Base-by-base conservation (phyloP, 2,797 vertebrate genomes). In the Linurgus olivaceus region DNA sequence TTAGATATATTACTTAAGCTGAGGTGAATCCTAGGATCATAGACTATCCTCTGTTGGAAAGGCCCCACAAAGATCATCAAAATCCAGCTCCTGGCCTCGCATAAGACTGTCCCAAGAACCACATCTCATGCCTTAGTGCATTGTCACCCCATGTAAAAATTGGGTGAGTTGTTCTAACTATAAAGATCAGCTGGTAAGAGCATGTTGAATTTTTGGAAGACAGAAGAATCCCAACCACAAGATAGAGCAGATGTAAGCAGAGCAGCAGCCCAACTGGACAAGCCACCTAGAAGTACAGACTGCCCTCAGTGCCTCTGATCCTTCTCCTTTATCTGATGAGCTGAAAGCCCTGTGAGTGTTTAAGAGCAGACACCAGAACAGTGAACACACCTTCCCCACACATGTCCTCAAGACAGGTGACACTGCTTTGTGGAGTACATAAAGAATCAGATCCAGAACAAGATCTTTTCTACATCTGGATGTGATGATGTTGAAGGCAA, bases 331-430 rank as follows among this genome's bases (percentile, higher is more conserved):
- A 26, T 21, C n/a, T 24, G 37, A 71, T n/a, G 23, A 66, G 44
- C 24, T 73, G 68, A 62, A 82, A 47, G 38, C 7, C 19, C 73
- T 44, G 13, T 13, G 29, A 7, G 13, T 62, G 15, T 38, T 88
- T 33, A 21, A 63, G 47, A 38, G 47, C 50, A 72, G 38, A 65
- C n/a, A 28, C 5, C 29, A 44, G 21, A 62, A 51, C 4, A 90
- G 16, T 9, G 23, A 74, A 47, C 33, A 40, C 21, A 24, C 5
- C 0, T 50, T 75, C 5, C 19, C 4, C 6, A 28, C 0, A 0
- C 2, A 1, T 31, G 63, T 38, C 21, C 13, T 50, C 47, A 21
- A 75, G 24, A 72, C 28, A 24, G 31, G 29, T 57, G 23, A 10
- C 19, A 25, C 42, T 54, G 31, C 2, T 0, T 62, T 58, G 23